Base-by-base conservation (phyloP, 2,888 invertebrate species). In the Leptura quadrifasciata region DNA sequence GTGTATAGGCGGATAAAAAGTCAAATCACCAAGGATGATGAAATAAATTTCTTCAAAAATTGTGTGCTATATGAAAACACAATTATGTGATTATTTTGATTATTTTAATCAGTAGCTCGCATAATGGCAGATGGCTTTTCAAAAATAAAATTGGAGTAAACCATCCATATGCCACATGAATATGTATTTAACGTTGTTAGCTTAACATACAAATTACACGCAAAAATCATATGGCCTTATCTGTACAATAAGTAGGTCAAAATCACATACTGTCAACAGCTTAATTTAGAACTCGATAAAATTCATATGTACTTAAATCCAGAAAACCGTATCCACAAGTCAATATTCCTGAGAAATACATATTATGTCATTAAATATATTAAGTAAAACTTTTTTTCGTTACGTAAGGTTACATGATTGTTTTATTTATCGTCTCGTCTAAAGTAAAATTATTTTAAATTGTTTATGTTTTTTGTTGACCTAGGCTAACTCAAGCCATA, bases 381-480 rank as follows among this genome's bases (percentile, higher is more conserved):
- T 6, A 31, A 2, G 8, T n/a, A n/a, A n/a, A n/a, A n/a, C n/a
- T 10, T 39, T 63, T 35, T 31, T 63, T 18, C 18, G 12, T 63
- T 31, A 10, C 35, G 20, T 39, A 17, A 18, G 35, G 39, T 18
- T 39, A 15, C 17, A 63, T 63, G 39, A 39, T 60, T 60, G 60
- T 21, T 60, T 63, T 39, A 63, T 63, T 20, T 63, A 63, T 63
- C 20, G n/a, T 12, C 47, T 47, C 15, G 63, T 63, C 35, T 63
- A 39, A 2, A 63, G 18, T 63, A 63, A 63, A 18, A 18, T 39
- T 39, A 63, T 58, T 35, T 58, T 69, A 69, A 69, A 57, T 39
- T 69, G 58, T 69, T 31, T 69, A 58, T 58, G 35, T 69, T 69
- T 58, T 69, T 63, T 20, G 57, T 58, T 69, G 69, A 69, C 69